These are phyloP conservation scores for Poecile montanus DNA, from an alignment of 2,797 vertebrate genomes.

Conservation along the genomic window DNA sequence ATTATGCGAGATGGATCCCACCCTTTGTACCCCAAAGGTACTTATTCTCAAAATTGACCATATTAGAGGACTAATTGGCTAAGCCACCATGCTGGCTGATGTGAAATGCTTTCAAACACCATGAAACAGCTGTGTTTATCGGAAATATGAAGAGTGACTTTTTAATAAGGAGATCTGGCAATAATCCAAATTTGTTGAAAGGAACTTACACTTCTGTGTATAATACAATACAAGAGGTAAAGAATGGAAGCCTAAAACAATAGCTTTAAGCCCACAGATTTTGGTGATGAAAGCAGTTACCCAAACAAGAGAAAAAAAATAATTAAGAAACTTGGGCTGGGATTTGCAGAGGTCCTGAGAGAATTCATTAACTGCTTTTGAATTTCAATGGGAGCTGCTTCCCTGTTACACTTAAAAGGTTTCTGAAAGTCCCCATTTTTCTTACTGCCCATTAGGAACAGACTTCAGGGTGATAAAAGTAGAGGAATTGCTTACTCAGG, in stretches of 20 bases:
- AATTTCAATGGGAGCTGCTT: constrained; percentile 38
- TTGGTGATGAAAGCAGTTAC: constrained; percentile 53
- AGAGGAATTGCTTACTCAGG: background rate
- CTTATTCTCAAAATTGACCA: constrained; percentile 66
- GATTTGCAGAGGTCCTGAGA: constrained; percentile 51
- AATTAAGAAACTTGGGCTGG: constrained; percentile 57
- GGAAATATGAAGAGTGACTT: constrained; percentile 75
- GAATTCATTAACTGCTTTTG: constrained; percentile 54
- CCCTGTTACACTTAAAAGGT: constrained; percentile 3
- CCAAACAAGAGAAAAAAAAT: constrained; percentile 53
- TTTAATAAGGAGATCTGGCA: constrained; percentile 75
- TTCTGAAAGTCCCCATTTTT: constrained; percentile 7
- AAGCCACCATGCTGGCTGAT: constrained; percentile 64
- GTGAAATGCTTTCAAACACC: constrained; percentile 71
- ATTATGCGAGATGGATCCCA: constrained; percentile 49
- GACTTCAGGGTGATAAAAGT: background rate
- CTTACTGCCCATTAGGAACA: constrained; percentile 7
- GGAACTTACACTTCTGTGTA: constrained; percentile 69
- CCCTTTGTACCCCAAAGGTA: constrained; percentile 56
- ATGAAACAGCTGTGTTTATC: constrained; percentile 72
- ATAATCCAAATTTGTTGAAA: constrained; percentile 67
- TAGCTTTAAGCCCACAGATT: constrained; percentile 54
- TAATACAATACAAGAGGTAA: constrained; percentile 66
- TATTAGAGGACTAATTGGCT: constrained; percentile 66
- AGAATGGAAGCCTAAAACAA: constrained; percentile 71